phyloP scores from a whole-genome alignment of 2,888 invertebrate genomes.

The Arge pagana region DNA sequence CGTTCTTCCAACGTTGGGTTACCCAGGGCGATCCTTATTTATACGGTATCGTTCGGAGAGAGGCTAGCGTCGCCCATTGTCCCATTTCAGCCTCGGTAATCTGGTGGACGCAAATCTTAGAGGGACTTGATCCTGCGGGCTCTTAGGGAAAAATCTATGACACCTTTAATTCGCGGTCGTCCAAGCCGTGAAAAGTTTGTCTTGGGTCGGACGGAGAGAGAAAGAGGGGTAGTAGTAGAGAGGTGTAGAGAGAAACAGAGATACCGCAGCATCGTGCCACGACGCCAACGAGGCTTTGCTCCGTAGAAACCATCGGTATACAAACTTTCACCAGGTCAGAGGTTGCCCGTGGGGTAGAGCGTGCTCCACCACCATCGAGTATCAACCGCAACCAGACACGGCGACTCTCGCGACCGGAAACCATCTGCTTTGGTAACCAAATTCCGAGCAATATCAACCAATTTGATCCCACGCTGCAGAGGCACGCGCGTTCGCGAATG shows the following conservation, averaged over 20 bases:
- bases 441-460: conserved; percentile 9
- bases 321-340: no score
- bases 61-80: conserved; percentile 59
- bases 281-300: conserved; percentile 15
- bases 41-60: conserved; percentile 53
- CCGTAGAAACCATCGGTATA: no score
- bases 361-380: no score
- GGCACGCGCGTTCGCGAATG: conserved; percentile 29
- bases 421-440: not conserved
- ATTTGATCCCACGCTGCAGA: not conserved
- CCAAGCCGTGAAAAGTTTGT: conserved; percentile 22
- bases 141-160: conserved; percentile 58
- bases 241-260: conserved; percentile 8
- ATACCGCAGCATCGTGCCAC: conserved; percentile 2
- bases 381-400: conserved; percentile 4
- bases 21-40: conserved; percentile 56
- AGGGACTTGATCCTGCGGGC: conserved; percentile 59
- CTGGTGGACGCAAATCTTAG: conserved; percentile 59
- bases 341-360: no score
- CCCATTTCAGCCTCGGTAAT: conserved; percentile 57
- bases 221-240: conserved; percentile 11
- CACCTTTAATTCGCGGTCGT: conserved; percentile 55
- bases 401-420: no score
- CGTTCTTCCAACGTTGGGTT: conserved; percentile 11
- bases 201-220: not conserved